These are phyloP conservation scores for Cosmia trapezina DNA, from an alignment of 2,888 invertebrate species.

Conservation along the genomic window DNA sequence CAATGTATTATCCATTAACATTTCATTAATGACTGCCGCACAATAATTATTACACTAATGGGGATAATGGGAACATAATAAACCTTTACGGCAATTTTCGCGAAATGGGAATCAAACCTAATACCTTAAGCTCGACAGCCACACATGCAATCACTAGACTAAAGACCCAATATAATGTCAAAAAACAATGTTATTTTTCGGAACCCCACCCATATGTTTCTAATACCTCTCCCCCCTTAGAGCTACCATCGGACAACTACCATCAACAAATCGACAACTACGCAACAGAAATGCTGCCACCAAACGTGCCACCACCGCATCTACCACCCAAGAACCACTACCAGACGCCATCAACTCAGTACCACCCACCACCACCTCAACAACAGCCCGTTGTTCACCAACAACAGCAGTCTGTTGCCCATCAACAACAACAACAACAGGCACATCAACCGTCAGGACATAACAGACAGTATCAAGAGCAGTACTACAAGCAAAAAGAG, in stretches of 20 bases:
- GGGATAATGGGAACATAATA: too few species aligned
- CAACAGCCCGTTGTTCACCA: constrained; percentile 22
- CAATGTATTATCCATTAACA: too few species aligned
- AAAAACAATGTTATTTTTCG: constrained; percentile 53
- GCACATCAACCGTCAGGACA: constrained; percentile 56
- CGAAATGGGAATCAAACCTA: not conserved
- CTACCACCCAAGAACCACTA: constrained; percentile 85
- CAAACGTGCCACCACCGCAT: constrained; percentile 76
- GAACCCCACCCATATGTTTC: constrained; percentile 65
- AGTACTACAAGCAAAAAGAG: constrained; percentile 51
- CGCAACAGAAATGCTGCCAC: constrained; percentile 85
- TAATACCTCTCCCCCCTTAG: constrained; percentile 76
- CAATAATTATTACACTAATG: too few species aligned
- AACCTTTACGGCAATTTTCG: too few species aligned
- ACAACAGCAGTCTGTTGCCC: constrained; percentile 30
- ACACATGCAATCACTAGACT: constrained; percentile 5
- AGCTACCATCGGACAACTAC: constrained; percentile 85
- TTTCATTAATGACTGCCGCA: too few species aligned
- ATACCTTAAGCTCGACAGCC: not conserved
- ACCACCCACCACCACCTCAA: constrained; percentile 63
- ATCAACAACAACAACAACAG: constrained; percentile 50
- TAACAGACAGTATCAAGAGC: constrained; percentile 71
- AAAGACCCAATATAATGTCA: not conserved
- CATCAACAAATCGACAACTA: constrained; percentile 88
- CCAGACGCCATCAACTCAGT: constrained; percentile 77